A percentile compares a stretch with the other conserved stretches of the same genome.
These are phyloP conservation scores for Cladopsammia gracilis DNA, from an alignment of 64 coral and sea anemone species.

Conservation along the genomic window DNA sequence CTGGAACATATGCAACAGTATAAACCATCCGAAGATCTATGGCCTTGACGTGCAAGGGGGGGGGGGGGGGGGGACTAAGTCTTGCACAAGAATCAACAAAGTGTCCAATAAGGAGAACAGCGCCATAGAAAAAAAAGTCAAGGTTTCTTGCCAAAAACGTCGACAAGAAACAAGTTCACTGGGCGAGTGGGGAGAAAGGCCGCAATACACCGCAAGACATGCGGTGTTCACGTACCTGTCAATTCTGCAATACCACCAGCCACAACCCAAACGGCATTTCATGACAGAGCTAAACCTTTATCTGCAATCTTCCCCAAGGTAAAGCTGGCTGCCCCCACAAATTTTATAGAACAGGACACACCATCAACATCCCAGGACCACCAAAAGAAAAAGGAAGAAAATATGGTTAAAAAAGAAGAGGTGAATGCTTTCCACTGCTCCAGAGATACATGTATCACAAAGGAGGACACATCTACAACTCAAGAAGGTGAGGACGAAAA, in stretches of 20 bases:
- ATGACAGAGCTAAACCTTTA: neutral
- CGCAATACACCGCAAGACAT: conserved; percentile 30
- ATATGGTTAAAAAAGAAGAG: no score
- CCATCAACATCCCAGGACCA: neutral
- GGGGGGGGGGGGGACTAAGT: neutral
- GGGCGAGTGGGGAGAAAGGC: conserved; percentile 20
- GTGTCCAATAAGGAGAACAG: neutral
- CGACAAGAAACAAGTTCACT: neutral
- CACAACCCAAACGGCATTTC: neutral
- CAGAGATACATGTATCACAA: no score
- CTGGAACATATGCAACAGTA: neutral
- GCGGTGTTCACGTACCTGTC: conserved; percentile 18
- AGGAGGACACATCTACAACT: neutral
- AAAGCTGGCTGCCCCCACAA: neutral
- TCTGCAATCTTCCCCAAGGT: neutral
- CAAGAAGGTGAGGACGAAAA: neutral
- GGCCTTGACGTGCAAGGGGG: conserved; percentile 10
- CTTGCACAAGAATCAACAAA: neutral
- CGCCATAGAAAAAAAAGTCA: conserved; percentile 5
- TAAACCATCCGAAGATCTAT: neutral
- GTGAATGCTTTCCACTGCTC: no score
- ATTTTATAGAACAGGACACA: neutral
- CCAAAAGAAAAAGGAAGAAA: no score
- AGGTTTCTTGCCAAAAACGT: neutral
- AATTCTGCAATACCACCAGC: neutral